Base-by-base conservation (phyloP, 2,113 vertebrate species). In the Alexandromys fortis region DNA sequence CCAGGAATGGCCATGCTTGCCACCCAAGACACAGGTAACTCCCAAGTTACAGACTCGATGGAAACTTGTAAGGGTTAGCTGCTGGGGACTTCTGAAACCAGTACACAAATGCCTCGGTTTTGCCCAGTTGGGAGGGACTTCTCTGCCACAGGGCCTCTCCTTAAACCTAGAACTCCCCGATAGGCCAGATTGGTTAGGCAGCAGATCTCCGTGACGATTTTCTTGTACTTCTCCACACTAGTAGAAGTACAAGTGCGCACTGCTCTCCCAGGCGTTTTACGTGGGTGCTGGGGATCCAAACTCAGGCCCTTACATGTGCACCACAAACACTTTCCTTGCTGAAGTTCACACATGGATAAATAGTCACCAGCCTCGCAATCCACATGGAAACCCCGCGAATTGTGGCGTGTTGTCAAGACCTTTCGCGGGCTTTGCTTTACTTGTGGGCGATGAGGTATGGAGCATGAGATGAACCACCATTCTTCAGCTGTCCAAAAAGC, bases 31-130 rank as follows among this genome's bases (percentile, higher is more conserved):
- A 38, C 28, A 35, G 45, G 1, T 2, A 0, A 6, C 5, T 1
- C 52, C 70, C n/a, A 2, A 78, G 3, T 1, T 11, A 30, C 30
- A 6, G 3, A 3, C 1, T 0, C 1, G 5, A 0, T 0, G 5
- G 26, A 0, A 26, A 17, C 83, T 78, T 11, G 0, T 4, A 38
- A 16, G 38, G 52, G 33, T 5, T 1, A 38, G 12, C 1, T 2
- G 26, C 17, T n/a, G 30, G 52, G 13, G 58, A 12, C 52, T 90
- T 19, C 35, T 0, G 8, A 63, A 35, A 52, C 13, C 77, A 12
- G 1, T 17, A 28, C 8, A 8, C 0, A 35, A 11, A 26, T 52
- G 30, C 11, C 4, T 55, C 30, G 85, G 14, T 8, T 14, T 4
- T 24, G 17, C 26, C 68, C 30, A 33, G 45, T 61, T 28, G 28